Evolutionary conservation across 2,797 vertebrate genomes (phyloP).

Genomic region (Anguilla pacifica): DNA sequence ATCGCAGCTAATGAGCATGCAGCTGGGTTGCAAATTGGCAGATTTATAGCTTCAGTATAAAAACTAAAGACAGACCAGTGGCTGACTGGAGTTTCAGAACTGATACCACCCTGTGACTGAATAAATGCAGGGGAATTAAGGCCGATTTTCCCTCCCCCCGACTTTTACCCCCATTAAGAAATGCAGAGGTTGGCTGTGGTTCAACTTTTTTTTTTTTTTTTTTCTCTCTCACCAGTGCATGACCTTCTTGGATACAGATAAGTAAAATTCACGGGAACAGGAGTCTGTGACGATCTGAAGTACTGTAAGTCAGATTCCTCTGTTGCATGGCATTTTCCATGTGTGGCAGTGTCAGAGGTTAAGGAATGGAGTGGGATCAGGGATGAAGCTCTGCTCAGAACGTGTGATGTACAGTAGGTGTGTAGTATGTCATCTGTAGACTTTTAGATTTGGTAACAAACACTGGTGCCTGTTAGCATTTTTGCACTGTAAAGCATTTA

Average conservation of each 20-base stretch:
- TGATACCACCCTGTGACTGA: slow-evolving; percentile 67
- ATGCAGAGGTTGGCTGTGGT: slow-evolving; percentile 47
- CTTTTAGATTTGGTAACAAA: neutral
- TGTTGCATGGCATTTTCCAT: neutral
- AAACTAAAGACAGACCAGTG: slow-evolving; percentile 69
- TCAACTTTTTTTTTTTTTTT: slow-evolving; percentile 25
- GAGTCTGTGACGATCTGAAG: slow-evolving; percentile 29
- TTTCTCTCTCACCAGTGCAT: neutral
- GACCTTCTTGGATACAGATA: slow-evolving; percentile 30
- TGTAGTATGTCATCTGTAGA: neutral
- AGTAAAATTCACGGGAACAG: slow-evolving; percentile 18
- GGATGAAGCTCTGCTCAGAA: neutral
- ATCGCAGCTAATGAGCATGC: slow-evolving; percentile 85
- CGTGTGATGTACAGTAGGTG: neutral
- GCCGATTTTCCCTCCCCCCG: slow-evolving; percentile 13
- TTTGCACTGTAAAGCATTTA: neutral
- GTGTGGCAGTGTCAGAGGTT: neutral
- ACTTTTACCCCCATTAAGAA: slow-evolving; percentile 45
- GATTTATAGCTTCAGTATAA: slow-evolving; percentile 83
- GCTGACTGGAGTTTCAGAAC: slow-evolving; percentile 70
- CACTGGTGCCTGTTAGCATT: neutral
- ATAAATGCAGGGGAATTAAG: slow-evolving; percentile 52
- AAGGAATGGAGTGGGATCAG: neutral
- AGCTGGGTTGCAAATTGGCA: slow-evolving; percentile 84
- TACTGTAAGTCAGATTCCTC: slow-evolving; percentile 24